These are phyloP conservation scores for Drosophila ananassae DNA, from an alignment of 1,140 invertebrate genomes.

Conservation along the genomic window DNA sequence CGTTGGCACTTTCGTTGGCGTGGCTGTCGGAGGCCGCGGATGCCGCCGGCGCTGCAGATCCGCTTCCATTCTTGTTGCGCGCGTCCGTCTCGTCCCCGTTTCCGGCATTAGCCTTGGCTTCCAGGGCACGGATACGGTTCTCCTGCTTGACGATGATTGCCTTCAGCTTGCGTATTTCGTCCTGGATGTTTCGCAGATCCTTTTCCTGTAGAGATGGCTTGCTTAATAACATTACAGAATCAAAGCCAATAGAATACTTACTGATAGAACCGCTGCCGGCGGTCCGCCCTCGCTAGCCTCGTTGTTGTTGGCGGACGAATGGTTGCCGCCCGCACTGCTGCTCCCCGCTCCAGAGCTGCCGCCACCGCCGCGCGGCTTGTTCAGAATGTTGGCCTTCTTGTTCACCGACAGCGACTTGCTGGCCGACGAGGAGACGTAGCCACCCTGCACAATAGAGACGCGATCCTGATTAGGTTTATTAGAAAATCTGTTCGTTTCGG, in stretches of 20 bases:
- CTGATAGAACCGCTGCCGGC: slow-evolving; percentile 61
- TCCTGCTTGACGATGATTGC: slow-evolving; percentile 97
- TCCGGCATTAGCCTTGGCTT: slow-evolving; percentile 81
- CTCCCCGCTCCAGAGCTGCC: slow-evolving; percentile 44
- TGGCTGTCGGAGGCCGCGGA: slow-evolving; percentile 56
- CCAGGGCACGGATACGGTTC: slow-evolving; percentile 88
- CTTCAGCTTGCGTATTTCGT: slow-evolving; percentile 95
- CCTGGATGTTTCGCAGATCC: slow-evolving; percentile 91
- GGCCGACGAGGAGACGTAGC: slow-evolving; percentile 85
- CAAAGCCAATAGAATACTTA: slow-evolving; percentile 21
- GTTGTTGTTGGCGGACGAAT: slow-evolving; percentile 73
- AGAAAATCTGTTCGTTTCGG: slow-evolving; percentile 78
- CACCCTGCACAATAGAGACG: slow-evolving; percentile 87
- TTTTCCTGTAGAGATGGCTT: slow-evolving; percentile 84
- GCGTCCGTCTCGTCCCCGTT: slow-evolving; percentile 77
- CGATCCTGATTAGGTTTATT: slow-evolving; percentile 85
- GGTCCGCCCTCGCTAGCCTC: slow-evolving; percentile 55
- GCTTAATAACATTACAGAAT: not conserved
- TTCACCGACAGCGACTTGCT: slow-evolving; percentile 86
- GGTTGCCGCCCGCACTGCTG: slow-evolving; percentile 53
- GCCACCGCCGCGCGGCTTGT: slow-evolving; percentile 84
- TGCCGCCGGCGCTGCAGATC: slow-evolving; percentile 36
- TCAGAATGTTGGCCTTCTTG: slow-evolving; percentile 89
- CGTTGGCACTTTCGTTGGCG: slow-evolving; percentile 74
- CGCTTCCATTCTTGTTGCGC: slow-evolving; percentile 64